Evolutionary conservation across 2,888 invertebrate species (phyloP), one percentile per base, ranked within the genome.

Genomic region (Lithophane leautieri): DNA sequence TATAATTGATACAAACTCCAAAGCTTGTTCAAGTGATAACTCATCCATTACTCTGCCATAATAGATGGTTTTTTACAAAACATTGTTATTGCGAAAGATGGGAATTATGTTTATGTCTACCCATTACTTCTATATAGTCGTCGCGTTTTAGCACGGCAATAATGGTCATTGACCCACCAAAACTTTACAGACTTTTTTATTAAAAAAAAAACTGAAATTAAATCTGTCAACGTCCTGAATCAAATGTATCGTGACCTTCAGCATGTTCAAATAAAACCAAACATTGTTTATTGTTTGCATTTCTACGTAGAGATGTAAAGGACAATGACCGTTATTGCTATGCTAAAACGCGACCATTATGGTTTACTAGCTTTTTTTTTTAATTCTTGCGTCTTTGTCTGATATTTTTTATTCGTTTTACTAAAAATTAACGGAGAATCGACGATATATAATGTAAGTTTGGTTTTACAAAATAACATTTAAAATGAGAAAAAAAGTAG

Each of bases 1-100:
- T 69, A 66, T 85, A 83, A 83, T 85, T 85, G 75, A 40, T 66
- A 61, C 16, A 42, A 58, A 69, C 67, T 47, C 42, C 56, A 56
- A 12, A 65, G 16, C 61, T 70, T 69, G 25, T 58, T 76, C 68
- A 54, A 69, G 69, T 81, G 70, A 76, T 70, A 67, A 69, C 42
- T 76, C 14, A 63, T 4, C 28, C 61, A 73, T 73, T 71, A 56
- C 12, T 44, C 42, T 47, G 42, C 22, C 40, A n/a, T 74, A 61
- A 40, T 68, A 8, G 50, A 58, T 52, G 28, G 8, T 8, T 56
- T 62, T 70, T 63, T 50, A 50, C 3, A 42, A 22, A 52, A 56
- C 2, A n/a, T 9, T 19, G n/a, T 47, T 56, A 19, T 50, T 54
- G 44, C 47, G 8, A 81, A 56, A 44, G 42, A 50, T 34, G 4